phyloP scores from a whole-genome alignment of 2,113 vertebrate genomes.

The Corvus hawaiiensis region DNA sequence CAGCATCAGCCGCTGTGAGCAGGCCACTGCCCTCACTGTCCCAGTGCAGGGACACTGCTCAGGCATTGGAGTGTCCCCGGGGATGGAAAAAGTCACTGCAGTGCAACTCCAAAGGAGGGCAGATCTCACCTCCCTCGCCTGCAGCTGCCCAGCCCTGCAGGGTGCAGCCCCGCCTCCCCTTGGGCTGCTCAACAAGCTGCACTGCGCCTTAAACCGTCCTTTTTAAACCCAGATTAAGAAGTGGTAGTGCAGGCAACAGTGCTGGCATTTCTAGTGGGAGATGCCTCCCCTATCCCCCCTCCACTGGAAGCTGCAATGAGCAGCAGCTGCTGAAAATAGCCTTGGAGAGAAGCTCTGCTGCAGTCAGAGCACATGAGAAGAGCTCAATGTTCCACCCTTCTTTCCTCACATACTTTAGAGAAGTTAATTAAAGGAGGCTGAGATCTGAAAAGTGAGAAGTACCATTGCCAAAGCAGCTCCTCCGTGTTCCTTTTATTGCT shows the following conservation, averaged over 20 bases:
- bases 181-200: background rate
- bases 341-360: background rate
- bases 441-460: slow-evolving; percentile 3
- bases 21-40: background rate
- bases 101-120: background rate
- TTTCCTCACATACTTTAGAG: background rate
- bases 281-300: background rate
- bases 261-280: background rate
- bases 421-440: slow-evolving; percentile 25
- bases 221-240: background rate
- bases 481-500: background rate
- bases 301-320: background rate
- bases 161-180: background rate
- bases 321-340: background rate
- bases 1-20: background rate
- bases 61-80: background rate
- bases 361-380: background rate
- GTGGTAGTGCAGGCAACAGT: background rate
- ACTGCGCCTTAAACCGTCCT: fast-evolving
- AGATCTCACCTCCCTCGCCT: background rate
- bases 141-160: background rate
- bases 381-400: background rate
- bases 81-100: background rate
- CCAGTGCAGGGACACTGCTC: background rate
- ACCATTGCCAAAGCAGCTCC: background rate